A percentile compares a stretch with the other conserved stretches of the same genome.
These are phyloP conservation scores for Taenioides sp. DNA, from an alignment of 2,797 vertebrate species.

Conservation along the genomic window DNA sequence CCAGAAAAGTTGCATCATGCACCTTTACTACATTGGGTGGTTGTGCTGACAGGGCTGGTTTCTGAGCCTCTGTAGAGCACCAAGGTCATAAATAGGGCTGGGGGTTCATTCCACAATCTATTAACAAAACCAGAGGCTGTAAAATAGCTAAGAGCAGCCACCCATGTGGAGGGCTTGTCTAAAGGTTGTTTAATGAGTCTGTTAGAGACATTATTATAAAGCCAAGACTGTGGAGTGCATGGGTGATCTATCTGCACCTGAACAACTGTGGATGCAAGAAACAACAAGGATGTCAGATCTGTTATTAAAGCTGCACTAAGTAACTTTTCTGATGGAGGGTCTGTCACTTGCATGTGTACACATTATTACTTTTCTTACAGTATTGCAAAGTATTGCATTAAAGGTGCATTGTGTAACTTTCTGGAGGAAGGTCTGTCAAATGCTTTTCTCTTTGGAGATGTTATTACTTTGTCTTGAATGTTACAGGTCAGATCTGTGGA, in stretches of 20 bases:
- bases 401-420: too few relatives aligned
- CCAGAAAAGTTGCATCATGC: too few relatives aligned
- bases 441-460: too few relatives aligned
- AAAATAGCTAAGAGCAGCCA: conserved; percentile 52
- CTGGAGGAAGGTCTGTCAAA: too few relatives aligned
- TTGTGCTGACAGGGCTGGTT: neutral
- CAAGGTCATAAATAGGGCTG: conserved; percentile 22
- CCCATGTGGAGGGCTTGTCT: conserved; percentile 36
- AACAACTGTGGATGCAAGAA: neutral
- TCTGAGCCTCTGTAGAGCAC: neutral
- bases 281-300: neutral
- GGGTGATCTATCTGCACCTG: neutral
- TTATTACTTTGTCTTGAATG: too few relatives aligned
- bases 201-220: conserved; percentile 36
- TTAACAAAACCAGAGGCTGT: conserved; percentile 48
- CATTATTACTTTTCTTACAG: too few relatives aligned
- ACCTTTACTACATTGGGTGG: neutral
- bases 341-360: too few relatives aligned
- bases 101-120: conserved; percentile 37
- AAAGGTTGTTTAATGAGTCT: conserved; percentile 45
- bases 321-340: too few relatives aligned
- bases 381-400: too few relatives aligned
- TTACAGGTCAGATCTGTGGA: too few relatives aligned
- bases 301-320: neutral
- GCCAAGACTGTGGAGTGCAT: neutral